Evolutionary conservation across 2,888 invertebrate genomes (phyloP).

Genomic region (Anthoptus insignis): DNA sequence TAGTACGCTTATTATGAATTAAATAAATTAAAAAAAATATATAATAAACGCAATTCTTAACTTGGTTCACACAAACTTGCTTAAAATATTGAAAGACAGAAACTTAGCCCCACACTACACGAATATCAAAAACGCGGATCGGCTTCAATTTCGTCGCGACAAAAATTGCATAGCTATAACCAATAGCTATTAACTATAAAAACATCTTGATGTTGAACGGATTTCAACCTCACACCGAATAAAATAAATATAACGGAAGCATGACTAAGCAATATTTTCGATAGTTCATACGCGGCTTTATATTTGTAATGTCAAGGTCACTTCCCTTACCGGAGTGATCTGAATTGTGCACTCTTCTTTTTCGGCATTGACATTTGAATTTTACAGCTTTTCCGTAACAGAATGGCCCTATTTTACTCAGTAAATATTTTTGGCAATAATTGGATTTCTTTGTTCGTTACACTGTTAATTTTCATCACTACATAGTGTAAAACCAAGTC

Average conservation of each 20-base stretch:
- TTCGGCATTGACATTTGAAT: slow-evolving; percentile 9
- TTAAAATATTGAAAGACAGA: too few relatives aligned
- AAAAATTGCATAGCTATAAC: background rate
- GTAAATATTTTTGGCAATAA: too few relatives aligned
- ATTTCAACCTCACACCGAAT: background rate
- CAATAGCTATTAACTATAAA: background rate
- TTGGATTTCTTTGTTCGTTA: too few relatives aligned
- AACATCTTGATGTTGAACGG: background rate
- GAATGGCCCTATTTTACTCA: too few relatives aligned
- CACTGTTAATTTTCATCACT: background rate
- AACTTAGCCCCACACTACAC: background rate
- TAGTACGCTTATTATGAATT: too few relatives aligned
- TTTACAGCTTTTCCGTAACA: background rate
- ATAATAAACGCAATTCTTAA: too few relatives aligned
- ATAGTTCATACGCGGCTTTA: background rate
- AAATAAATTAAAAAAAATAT: too few relatives aligned
- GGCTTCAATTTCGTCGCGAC: background rate
- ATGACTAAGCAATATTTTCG: slow-evolving; percentile 4
- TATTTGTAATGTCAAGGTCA: slow-evolving; percentile 4
- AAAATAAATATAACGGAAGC: background rate
- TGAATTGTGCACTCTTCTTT: slow-evolving; percentile 6
- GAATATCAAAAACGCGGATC: background rate
- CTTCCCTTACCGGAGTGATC: slow-evolving; percentile 14
- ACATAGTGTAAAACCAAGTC: too few relatives aligned
- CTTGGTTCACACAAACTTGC: too few relatives aligned